Evolutionary conservation across 2,888 invertebrate species (phyloP).

Genomic region (Thereva nobilitata): DNA sequence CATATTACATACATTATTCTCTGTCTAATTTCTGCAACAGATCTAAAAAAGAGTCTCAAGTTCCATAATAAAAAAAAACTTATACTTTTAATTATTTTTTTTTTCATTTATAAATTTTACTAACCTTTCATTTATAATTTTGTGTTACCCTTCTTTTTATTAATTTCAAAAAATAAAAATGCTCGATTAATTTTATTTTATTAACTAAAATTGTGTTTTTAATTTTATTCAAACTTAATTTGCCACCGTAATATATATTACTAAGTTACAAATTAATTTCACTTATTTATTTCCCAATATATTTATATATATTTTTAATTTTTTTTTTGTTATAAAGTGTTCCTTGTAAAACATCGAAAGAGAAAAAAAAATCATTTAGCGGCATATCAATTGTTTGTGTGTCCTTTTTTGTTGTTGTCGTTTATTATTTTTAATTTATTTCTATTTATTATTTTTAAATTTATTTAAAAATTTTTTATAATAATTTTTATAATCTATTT

Average conservation of each 20-base stretch:
- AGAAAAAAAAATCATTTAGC: constrained; percentile 15
- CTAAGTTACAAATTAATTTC: too few relatives aligned
- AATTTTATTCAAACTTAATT: constrained; percentile 13
- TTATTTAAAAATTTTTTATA: constrained; percentile 16
- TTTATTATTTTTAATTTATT: constrained; percentile 24
- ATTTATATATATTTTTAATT: constrained; percentile 12
- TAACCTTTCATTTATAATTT: too few relatives aligned
- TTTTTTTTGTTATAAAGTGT: constrained; percentile 4
- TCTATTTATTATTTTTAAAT: constrained; percentile 9
- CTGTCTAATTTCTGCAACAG: too few relatives aligned
- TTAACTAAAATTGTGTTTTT: not conserved
- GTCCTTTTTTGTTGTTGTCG: constrained; percentile 37
- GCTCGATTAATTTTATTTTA: not conserved
- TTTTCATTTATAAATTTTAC: too few relatives aligned
- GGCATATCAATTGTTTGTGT: constrained; percentile 30
- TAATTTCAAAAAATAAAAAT: too few relatives aligned
- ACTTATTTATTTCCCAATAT: constrained; percentile 1
- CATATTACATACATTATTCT: too few relatives aligned
- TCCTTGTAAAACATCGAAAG: constrained; percentile 14
- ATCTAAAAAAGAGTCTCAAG: too few relatives aligned
- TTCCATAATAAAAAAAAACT: too few relatives aligned
- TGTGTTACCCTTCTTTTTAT: too few relatives aligned
- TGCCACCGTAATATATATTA: not conserved
- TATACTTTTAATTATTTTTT: too few relatives aligned
- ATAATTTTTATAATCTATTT: not conserved